Evolutionary conservation across 2,888 invertebrate species (phyloP), one percentile per base, ranked within the genome.

Genomic region (Pogonocherus hispidulus): DNA sequence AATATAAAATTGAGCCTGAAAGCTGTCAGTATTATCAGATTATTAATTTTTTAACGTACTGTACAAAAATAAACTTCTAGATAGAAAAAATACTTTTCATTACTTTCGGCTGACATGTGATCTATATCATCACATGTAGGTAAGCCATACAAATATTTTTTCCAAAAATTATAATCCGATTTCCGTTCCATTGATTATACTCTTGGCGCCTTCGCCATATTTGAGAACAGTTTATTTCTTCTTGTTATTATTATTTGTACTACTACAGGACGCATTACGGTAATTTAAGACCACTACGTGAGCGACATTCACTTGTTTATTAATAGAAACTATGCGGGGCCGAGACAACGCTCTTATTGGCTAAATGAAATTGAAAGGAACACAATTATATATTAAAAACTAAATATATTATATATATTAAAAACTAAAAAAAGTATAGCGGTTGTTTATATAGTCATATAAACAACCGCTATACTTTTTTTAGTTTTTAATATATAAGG

Each of bases 331-430:
- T 59, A 46, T 27, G 47, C 18, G 41, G 23, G n/a, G 59, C 16
- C 41, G 41, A 16, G 19, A 32, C 32, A 47, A 16, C 19, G 4
- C 59, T 35, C 37, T 51, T 35, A 62, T 62, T 51, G 37, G 62
- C 37, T 22, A 16, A 35, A 51, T 62, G 62, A 62, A 62, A 62
- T 62, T 49, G 62, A 62, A 62, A 62, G 62, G 62, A 62, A 51
- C 46, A 51, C 51, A 51, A 22, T 16, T 49, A n/a, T n/a, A n/a
- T n/a, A n/a, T n/a, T n/a, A n/a, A n/a, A n/a, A n/a, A n/a, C n/a
- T n/a, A n/a, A n/a, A n/a, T n/a, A 19, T 18, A 41, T 8, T n/a
- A 5, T 16, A n/a, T 46, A 19, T 46, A 46, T 27, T 47, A 27
- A 27, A 60, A 62, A 47, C 27, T 18, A 22, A 19, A 47, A 59